Percentiles rank a stretch among this genome's conserved stretches.
phyloP scores from a whole-genome alignment of 2,888 invertebrate species.

The Galeruca laticollis region DNA sequence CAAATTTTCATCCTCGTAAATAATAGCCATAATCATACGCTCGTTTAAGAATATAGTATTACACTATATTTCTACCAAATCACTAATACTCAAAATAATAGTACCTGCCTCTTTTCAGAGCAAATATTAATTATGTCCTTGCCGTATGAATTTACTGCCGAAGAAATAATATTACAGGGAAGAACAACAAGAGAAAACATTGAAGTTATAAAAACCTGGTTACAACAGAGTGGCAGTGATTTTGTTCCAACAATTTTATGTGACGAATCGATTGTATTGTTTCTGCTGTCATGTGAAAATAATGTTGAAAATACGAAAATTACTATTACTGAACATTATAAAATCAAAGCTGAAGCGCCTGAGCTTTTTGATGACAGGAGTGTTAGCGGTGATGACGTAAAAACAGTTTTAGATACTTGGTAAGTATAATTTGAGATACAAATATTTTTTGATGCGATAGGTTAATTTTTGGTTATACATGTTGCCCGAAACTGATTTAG shows the following conservation, averaged over 20 bases:
- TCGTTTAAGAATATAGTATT: no score
- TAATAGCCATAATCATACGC: no score
- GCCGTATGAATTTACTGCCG: constrained; percentile 51
- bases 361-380: constrained; percentile 75
- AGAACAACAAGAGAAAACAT: constrained; percentile 45
- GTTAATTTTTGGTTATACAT: no score
- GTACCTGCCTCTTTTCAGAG: no score
- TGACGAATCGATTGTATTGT: constrained; percentile 74
- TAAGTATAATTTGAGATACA: constrained; percentile 22
- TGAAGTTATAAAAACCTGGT: constrained; percentile 47
- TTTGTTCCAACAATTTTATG: constrained; percentile 60
- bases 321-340: constrained; percentile 75
- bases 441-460: no score
- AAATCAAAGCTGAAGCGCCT: constrained; percentile 71
- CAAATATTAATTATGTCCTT: constrained; percentile 23
- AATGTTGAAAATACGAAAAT: constrained; percentile 71
- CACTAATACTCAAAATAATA: no score
- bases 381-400: constrained; percentile 52
- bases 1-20: no score
- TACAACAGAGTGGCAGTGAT: constrained; percentile 57
- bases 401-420: constrained; percentile 21
- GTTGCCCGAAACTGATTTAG: no score
- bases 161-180: constrained; percentile 55
- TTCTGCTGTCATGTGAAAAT: constrained; percentile 75
- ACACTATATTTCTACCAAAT: no score